Conservation (phyloP, 2,888 invertebrate genomes). For the Lycia hirtaria region DNA sequence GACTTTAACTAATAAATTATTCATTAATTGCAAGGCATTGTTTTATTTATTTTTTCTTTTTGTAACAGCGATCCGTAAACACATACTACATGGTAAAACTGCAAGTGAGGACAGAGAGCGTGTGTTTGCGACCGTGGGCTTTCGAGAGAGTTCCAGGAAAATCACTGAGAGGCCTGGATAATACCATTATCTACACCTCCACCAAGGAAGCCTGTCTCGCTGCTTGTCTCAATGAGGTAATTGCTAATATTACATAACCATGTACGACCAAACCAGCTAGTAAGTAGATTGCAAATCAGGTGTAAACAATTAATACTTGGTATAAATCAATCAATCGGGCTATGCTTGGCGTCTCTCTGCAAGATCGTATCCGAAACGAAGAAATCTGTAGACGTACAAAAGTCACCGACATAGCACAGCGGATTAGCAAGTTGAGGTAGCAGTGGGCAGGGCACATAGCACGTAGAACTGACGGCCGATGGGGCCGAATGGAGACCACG, state of each 20-base stretch:
- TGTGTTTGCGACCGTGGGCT: constrained; percentile 96
- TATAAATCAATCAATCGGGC: no score
- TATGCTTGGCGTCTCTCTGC: no score
- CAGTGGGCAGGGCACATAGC: no score
- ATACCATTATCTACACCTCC: constrained; percentile 96
- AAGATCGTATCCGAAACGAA: no score
- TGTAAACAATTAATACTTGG: no score
- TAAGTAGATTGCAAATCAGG: background rate
- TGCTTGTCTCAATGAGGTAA: constrained; percentile 95
- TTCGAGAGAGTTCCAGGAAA: constrained; percentile 97
- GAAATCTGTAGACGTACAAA: no score
- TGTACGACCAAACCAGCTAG: background rate
- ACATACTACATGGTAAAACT: constrained; percentile 98
- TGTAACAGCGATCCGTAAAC: constrained; percentile 88
- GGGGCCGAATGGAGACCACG: no score
- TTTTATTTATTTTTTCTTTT: constrained; percentile 7
- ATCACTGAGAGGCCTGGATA: constrained; percentile 95
- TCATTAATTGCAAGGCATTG: no score
- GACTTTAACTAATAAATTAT: no score
- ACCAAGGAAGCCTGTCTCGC: constrained; percentile 97
- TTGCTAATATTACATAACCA: background rate
- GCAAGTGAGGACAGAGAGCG: constrained; percentile 95
- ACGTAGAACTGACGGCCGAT: no score
- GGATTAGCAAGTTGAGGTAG: no score
- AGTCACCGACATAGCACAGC: no score